Percentiles rank a stretch among this genome's conserved stretches.
Conservation (phyloP, 2,888 invertebrate genomes). For the Thumatha senex region DNA sequence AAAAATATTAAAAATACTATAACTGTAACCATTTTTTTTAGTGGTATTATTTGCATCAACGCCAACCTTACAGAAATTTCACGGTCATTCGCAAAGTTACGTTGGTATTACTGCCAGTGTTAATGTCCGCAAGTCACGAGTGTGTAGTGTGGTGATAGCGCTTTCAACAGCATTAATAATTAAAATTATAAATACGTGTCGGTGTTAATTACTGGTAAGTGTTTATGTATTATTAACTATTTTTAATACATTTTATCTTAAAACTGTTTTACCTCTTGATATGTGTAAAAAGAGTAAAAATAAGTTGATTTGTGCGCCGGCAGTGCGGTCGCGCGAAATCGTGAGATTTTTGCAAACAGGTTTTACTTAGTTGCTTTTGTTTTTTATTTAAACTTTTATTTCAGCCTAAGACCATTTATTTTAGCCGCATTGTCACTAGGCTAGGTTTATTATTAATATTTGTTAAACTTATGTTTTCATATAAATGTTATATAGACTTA, state of each 20-base stretch:
- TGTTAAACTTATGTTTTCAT: background rate
- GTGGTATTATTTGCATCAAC: slow-evolving; percentile 19
- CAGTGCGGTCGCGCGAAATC: slow-evolving; percentile 60
- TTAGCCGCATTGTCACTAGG: slow-evolving; percentile 44
- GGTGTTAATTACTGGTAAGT: slow-evolving; percentile 35
- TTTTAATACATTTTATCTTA: slow-evolving; percentile 37
- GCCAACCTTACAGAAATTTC: slow-evolving; percentile 29
- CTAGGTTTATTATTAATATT: background rate
- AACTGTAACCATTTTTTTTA: no score
- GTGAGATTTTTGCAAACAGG: slow-evolving; percentile 68
- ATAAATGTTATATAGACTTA: no score
- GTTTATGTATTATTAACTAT: slow-evolving; percentile 44
- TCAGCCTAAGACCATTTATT: no score
- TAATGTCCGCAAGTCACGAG: slow-evolving; percentile 79
- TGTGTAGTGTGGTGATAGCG: slow-evolving; percentile 48
- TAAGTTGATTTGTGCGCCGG: slow-evolving; percentile 37
- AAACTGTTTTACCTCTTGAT: slow-evolving; percentile 13
- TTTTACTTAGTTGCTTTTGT: slow-evolving; percentile 55
- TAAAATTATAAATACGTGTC: slow-evolving; percentile 25
- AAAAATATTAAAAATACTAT: no score
- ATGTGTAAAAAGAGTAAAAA: slow-evolving; percentile 40
- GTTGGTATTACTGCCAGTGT: slow-evolving; percentile 68
- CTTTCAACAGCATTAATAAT: slow-evolving; percentile 34
- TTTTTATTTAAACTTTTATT: slow-evolving; percentile 47
- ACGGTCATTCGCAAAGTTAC: slow-evolving; percentile 11